Evolutionary conservation across 2,888 invertebrate species (phyloP).

Genomic region (Magallana nippona): DNA sequence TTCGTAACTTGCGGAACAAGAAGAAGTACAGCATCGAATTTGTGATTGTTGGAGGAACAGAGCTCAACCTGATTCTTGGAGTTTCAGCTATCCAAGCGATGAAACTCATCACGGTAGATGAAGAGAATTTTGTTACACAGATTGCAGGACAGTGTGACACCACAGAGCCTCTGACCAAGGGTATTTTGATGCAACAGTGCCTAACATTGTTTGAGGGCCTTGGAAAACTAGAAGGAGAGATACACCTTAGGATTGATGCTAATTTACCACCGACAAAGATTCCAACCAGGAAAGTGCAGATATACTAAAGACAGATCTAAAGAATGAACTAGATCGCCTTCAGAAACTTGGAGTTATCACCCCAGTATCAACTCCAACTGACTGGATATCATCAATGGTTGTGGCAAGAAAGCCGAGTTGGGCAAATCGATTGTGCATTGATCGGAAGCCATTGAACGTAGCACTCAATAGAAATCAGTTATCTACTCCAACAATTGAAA

Average conservation of each 20-base stretch:
- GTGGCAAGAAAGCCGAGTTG: constrained; percentile 43
- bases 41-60: background rate
- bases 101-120: constrained; percentile 37
- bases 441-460: constrained; percentile 53
- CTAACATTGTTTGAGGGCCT: constrained; percentile 48
- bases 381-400: constrained; percentile 52
- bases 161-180: background rate
- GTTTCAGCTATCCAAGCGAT: background rate
- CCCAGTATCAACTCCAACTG: too few relatives aligned
- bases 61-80: constrained; percentile 22
- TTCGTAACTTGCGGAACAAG: constrained; percentile 45
- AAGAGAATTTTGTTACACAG: constrained; percentile 19
- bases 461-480: constrained; percentile 48
- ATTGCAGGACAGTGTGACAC: background rate
- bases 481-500: constrained; percentile 41
- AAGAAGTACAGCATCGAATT: constrained; percentile 48
- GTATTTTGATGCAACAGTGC: constrained; percentile 24
- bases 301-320: too few relatives aligned
- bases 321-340: too few relatives aligned
- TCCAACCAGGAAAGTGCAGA: too few relatives aligned
- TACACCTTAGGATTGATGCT: constrained; percentile 49
- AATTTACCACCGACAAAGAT: constrained; percentile 46
- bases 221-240: constrained; percentile 49
- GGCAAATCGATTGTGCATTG: constrained; percentile 50
- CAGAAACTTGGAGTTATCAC: too few relatives aligned